Evolutionary conservation across 2,797 vertebrate genomes (phyloP), one percentile per base, ranked within the genome.

Genomic region (Gephyroberyx darwinii): DNA sequence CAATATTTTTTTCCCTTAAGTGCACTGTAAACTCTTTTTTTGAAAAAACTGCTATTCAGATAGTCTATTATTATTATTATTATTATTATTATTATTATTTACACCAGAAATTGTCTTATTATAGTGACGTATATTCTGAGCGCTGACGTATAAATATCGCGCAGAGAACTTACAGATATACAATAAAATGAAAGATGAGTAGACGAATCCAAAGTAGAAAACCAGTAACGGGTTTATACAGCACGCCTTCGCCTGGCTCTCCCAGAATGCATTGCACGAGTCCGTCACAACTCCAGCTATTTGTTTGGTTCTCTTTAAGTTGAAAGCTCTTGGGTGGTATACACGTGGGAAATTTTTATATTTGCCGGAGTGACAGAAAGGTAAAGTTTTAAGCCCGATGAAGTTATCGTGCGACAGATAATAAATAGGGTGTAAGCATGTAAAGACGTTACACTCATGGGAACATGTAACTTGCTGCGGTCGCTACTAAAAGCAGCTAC

Each of bases 191-290:
- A 0, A 37, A 71, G 65, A 74, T 50, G 17, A 14, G 1, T 5
- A 17, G 17, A 3, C 10, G 45, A 20, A 22, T n/a, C 8, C 10
- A 20, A 14, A 7, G 35, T 22, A 20, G 12, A 16, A 54, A 16
- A 39, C 37, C 37, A 26, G 26, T 26, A 26, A 26, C 26, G 26
- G 26, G 1, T 26, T 39, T 8, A 10, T 39, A 12, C 37, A 9
- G 9, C 37, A 9, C 37, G 1, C 10, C 53, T 43, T 20, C 19
- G 4, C 0, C 1, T 16, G 19, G 2, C 0, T 54, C 8, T 80
- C 89, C 89, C 87, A 88, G 9, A 77, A 84, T 79, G 1, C 88
- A 1, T 83, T 90, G 82, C 84, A 75, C 0, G 30, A 57, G 0
- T 1, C 39, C 10, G 39, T 12, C 22, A 39, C 52, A 65, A 5